Evolutionary conservation across 2,797 vertebrate genomes (phyloP).

Genomic region (Scolopax rusticola): DNA sequence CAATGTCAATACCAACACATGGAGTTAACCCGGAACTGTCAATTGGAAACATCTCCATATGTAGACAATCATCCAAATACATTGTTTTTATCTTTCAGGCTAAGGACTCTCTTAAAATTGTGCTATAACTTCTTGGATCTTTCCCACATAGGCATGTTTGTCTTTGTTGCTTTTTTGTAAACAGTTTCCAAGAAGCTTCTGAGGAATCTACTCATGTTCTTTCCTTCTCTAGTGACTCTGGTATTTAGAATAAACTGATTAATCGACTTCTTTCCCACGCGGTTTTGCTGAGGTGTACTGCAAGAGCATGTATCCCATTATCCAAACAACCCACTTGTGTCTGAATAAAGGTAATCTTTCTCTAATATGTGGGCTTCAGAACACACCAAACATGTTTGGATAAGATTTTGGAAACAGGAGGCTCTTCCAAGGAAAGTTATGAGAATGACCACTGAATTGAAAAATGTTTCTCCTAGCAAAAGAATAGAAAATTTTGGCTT

Average conservation of each 20-base stretch:
- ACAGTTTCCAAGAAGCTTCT: conserved; percentile 1
- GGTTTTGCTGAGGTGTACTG: not conserved
- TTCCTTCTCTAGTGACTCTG: not conserved
- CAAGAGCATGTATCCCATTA: not conserved
- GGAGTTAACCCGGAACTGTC: not conserved
- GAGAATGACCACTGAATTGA: not conserved
- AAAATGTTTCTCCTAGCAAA: not conserved
- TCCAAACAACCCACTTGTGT: not conserved
- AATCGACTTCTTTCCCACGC: not conserved
- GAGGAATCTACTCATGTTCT: not conserved
- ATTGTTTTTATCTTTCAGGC: not conserved
- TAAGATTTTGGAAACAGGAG: not conserved
- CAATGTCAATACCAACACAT: not conserved
- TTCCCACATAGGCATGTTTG: not conserved
- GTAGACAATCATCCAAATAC: not conserved
- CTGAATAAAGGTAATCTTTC: not conserved
- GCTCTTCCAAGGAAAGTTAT: not conserved
- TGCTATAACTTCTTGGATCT: not conserved
- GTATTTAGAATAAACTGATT: not conserved
- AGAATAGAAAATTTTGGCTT: not conserved
- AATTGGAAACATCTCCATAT: not conserved
- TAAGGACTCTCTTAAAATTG: not conserved
- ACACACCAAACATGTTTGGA: not conserved
- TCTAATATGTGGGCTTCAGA: not conserved
- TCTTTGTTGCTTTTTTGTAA: not conserved